Base-by-base conservation (phyloP, 64 coral and sea anemone species). In the Montipora cactus region DNA sequence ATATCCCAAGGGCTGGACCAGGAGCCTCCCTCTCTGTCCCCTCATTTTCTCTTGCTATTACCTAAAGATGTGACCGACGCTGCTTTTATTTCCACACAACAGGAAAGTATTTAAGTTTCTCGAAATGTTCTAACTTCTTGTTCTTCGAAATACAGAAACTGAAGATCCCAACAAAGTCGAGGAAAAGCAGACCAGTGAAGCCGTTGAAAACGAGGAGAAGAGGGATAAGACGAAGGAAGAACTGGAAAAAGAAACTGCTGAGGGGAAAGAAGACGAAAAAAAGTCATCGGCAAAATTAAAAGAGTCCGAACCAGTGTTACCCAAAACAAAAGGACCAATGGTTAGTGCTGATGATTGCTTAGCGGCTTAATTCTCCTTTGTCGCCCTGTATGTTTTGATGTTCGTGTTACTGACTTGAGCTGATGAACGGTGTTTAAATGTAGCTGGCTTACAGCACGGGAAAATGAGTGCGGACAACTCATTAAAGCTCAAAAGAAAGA, bases 151-250 rank as follows among this genome's bases (percentile, higher is more conserved):
- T 47, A 10, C 67, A 97, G 98, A 90, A 86, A 90, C 70, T 10
- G 80, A 96, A 83, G 98, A 96, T 80, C 80, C 86, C 20, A 96
- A 99, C 87, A 92, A 90, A 90, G 46, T 59, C 16, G 45, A 81
- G 21, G 95, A 93, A 67, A 91, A 87, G 49, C 89, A 91, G 89
- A 21, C 23, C 51, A 85, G 62, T 1, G 55, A 77, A 68, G 4
- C 7, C 49, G 79, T 25, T 15, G 94, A 99, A 12, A 49, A 48
- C 1, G 95, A 99, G 16, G 95, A 94, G 80, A 96, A 94, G 49
- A 88, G 92, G 81, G 89, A 96, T 87, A 96, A 99, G 72, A 94
- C 89, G 9, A 96, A 92, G 82, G 98, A 99, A 22, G 95, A 99
- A 73, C 37, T 98, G 4, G 96, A 92, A 59, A 95, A 95, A 77